Conservation (phyloP, 2,113 vertebrate species). For the Nettapus auritus region DNA sequence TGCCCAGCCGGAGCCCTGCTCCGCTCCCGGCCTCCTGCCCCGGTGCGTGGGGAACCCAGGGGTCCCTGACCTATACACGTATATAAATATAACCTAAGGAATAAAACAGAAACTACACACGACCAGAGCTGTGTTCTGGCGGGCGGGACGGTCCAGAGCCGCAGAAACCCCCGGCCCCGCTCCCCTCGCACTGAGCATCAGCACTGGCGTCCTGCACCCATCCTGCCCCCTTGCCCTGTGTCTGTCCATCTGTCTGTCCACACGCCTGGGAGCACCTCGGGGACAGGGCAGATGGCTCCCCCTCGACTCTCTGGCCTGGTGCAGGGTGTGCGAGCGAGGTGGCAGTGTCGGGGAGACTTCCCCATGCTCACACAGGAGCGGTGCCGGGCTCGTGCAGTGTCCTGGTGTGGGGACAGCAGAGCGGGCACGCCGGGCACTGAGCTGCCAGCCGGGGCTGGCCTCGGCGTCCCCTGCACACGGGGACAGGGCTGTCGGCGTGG, state of each 20-base stretch:
- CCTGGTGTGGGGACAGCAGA: background rate
- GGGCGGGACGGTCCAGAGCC: constrained; percentile 52
- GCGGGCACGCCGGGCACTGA: background rate
- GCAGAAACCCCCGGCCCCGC: background rate
- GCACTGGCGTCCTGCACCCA: background rate
- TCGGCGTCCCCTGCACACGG: background rate
- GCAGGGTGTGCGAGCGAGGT: background rate
- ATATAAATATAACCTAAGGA: constrained; percentile 73
- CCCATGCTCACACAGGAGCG: background rate
- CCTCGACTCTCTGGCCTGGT: background rate
- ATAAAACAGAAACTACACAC: constrained; percentile 56
- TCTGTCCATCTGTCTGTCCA: background rate
- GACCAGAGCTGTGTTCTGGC: constrained; percentile 68
- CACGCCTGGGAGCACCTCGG: background rate
- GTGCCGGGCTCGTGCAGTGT: background rate
- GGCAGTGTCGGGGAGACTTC: background rate
- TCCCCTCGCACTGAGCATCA: constrained; percentile 29
- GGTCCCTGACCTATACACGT: constrained; percentile 43
- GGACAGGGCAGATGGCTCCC: accelerated
- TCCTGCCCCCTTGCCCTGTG: background rate
- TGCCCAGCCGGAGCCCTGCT: background rate
- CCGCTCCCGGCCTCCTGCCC: background rate
- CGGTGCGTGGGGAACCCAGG: background rate
- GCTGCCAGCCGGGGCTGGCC: background rate
- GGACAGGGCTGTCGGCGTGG: background rate